Percentiles rank a stretch among this genome's conserved stretches.
These are phyloP conservation scores for Limnephilus rhombicus DNA, from an alignment of 2,888 invertebrate species.

Conservation along the genomic window DNA sequence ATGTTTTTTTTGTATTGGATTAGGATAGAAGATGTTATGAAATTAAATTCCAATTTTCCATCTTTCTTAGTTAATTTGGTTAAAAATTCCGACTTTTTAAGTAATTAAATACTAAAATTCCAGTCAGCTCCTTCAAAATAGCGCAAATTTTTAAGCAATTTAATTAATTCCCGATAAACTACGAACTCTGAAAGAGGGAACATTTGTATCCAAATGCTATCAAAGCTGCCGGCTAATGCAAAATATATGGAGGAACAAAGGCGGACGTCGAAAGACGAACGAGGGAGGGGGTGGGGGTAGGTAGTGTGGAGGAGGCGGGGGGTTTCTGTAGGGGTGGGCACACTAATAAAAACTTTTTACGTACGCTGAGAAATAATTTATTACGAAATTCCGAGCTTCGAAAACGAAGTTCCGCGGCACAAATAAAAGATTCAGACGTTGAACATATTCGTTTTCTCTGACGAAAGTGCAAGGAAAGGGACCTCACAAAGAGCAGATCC, in stretches of 20 bases:
- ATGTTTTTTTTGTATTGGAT: background rate
- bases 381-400: conserved; percentile 45
- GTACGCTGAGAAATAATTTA: conserved; percentile 52
- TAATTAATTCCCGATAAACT: conserved; percentile 40
- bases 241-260: conserved; percentile 42
- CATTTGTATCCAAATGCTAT: conserved; percentile 28
- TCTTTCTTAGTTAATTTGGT: background rate
- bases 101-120: conserved; percentile 13
- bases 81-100: background rate
- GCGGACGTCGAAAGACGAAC: background rate
- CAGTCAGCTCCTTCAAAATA: background rate
- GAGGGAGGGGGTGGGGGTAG: background rate
- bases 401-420: conserved; percentile 40
- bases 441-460: conserved; percentile 42
- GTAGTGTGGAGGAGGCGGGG: background rate
- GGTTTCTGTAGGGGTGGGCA: background rate
- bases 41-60: background rate
- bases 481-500: conserved; percentile 44
- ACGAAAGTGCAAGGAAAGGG: background rate
- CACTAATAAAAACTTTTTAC: conserved; percentile 51
- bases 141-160: conserved; percentile 12
- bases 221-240: conserved; percentile 32
- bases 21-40: background rate
- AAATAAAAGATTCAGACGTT: conserved; percentile 51
- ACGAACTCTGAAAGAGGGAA: conserved; percentile 17